Evolutionary conservation across 2,888 invertebrate genomes (phyloP), one percentile per base, ranked within the genome.

Genomic region (Serrognathus titanus): DNA sequence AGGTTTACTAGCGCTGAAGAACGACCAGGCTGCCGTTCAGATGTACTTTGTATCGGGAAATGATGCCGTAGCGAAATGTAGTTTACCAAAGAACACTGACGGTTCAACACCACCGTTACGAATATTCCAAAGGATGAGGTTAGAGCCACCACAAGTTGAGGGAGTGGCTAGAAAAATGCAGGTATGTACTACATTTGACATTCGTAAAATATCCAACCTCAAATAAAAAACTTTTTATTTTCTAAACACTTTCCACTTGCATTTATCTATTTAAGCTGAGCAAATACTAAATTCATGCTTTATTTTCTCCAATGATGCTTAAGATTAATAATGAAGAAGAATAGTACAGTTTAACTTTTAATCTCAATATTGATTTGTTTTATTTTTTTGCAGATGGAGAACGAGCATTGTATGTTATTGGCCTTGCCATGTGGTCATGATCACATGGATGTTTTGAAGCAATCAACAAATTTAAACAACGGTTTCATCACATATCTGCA

Each of bases 1-100:
- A 80, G 96, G 98, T 1, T 80, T 94, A 59, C 79, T 98, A 64
- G 97, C 94, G 0, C 82, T 98, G 65, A 98, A 98, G 81, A 97
- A 95, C 76, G 97, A 97, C 80, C 92, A 92, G 69, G 96, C 97
- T 5, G 93, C 94, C 31, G 97, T 98, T 46, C 97, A 98, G 81
- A 97, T 98, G 97, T 97, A 97, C 81, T 96, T 94, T 78, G 94
- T 98, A 62, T 92, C 93, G 70, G 98, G 98, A 55, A 96, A 93
- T 81, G 90, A 91, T 8, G 83, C 84, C 67, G 92, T 98, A 60
- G 96, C 97, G 8, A 86, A 88, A 63, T 89, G 89, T 70, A 94
- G 96, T 60, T 81, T 97, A 72, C 94, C 95, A 47, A 87, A 88
- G 60, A 88, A 90, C 74, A 85, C 87, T 52, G 93, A 94, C 74